Conservation (phyloP, 1,140 invertebrate species). For the Tetragnatha versicolor region DNA sequence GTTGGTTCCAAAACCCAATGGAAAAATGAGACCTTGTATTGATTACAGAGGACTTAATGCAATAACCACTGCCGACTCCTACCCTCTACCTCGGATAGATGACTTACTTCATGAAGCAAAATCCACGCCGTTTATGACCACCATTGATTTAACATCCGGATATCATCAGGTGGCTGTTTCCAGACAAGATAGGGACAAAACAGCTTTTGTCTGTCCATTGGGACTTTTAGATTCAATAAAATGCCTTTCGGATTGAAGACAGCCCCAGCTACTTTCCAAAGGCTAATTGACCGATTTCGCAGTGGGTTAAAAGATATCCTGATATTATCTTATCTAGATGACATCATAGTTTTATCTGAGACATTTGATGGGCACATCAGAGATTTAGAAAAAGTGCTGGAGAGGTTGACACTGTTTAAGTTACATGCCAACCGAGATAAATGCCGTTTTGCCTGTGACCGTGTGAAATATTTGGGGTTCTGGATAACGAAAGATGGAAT, state of each 20-base stretch:
- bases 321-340: constrained; percentile 1
- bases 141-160: background rate
- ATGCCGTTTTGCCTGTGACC: background rate
- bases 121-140: background rate
- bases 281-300: constrained; percentile 59
- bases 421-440: background rate
- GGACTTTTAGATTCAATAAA: constrained; percentile 58
- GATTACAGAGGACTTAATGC: constrained; percentile 8
- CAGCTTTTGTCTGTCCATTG: constrained; percentile 63
- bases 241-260: constrained; percentile 65
- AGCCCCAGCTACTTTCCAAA: constrained; percentile 62
- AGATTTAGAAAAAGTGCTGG: background rate
- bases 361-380: constrained; percentile 1
- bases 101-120: background rate
- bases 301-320: constrained; percentile 39
- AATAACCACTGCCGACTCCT: background rate
- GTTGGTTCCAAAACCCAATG: background rate
- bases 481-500: background rate
- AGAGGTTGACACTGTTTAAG: background rate
- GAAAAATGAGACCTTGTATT: background rate
- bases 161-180: too few relatives aligned
- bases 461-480: background rate
- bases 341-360: constrained; percentile 5
- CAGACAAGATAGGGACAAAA: constrained; percentile 60
- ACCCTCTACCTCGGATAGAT: constrained; percentile 2